These are phyloP conservation scores for Sebastes paucispinis DNA, from an alignment of 2,797 vertebrate genomes.

Conservation along the genomic window DNA sequence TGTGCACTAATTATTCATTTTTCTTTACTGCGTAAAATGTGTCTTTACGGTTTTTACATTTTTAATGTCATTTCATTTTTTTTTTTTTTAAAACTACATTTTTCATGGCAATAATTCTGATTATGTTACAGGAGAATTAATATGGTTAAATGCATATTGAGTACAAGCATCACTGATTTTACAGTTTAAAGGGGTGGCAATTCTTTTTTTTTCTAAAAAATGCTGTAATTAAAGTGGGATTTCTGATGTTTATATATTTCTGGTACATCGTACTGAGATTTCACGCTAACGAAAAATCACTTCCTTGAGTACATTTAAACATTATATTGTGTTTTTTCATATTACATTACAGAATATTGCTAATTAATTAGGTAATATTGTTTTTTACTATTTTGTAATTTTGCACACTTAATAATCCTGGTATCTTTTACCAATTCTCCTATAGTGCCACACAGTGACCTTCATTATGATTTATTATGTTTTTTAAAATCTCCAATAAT, in stretches of 20 bases:
- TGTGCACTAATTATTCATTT: slow-evolving; percentile 9
- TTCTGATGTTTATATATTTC: neutral
- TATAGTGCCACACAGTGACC: neutral
- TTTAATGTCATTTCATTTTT: neutral
- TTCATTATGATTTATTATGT: neutral
- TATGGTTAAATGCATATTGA: neutral
- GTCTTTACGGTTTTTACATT: neutral
- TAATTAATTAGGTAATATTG: neutral
- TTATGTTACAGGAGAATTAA: neutral
- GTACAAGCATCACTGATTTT: neutral
- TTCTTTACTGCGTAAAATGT: neutral
- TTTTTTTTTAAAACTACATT: neutral
- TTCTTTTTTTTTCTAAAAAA: neutral
- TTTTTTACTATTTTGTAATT: neutral
- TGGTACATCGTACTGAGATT: neutral
- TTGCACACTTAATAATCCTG: neutral
- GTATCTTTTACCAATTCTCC: neutral
- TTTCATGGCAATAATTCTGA: neutral
- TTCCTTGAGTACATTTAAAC: neutral
- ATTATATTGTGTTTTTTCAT: neutral
- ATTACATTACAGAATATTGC: neutral
- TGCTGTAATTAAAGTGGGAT: neutral
- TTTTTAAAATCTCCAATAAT: neutral
- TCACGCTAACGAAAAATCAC: neutral
- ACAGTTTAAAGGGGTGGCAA: neutral